Evolutionary conservation across 2,113 vertebrate genomes (phyloP).

Genomic region (Canis aureus): DNA sequence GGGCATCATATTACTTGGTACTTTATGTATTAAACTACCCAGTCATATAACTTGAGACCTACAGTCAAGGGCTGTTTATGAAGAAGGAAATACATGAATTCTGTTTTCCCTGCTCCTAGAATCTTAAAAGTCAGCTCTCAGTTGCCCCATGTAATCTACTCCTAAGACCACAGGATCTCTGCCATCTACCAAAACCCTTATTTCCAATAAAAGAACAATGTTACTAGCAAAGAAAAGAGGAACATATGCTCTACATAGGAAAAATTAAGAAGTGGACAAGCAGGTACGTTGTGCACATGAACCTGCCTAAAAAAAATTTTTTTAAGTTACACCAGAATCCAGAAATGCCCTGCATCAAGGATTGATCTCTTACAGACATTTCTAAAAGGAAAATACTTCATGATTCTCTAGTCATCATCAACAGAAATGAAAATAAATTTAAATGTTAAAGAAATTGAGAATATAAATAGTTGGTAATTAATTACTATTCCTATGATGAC

Average conservation of each 20-base stretch:
- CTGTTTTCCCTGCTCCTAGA: slow-evolving; percentile 8
- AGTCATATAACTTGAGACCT: not conserved
- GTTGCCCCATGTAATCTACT: not conserved
- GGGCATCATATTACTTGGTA: not conserved
- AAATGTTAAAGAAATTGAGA: slow-evolving; percentile 34
- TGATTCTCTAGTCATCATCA: not conserved
- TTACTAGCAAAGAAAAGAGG: not conserved
- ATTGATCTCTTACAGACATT: not conserved
- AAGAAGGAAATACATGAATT: slow-evolving; percentile 13
- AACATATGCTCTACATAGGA: not conserved
- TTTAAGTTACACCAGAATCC: not conserved
- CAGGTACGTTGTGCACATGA: not conserved
- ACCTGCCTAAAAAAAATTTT: not conserved
- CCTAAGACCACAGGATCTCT: not conserved
- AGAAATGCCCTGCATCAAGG: not conserved
- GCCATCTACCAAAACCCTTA: not conserved
- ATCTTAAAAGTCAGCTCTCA: not conserved
- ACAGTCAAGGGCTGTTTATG: not conserved
- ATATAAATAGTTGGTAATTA: slow-evolving; percentile 21
- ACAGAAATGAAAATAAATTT: slow-evolving; percentile 41
- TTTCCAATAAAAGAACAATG: slow-evolving; percentile 21
- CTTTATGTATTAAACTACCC: not conserved
- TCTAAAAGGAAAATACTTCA: not conserved
- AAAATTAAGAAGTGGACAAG: not conserved
- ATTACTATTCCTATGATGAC: slow-evolving; percentile 19